Conservation (phyloP, 2,888 invertebrate species). For the Hipparchia semele region DNA sequence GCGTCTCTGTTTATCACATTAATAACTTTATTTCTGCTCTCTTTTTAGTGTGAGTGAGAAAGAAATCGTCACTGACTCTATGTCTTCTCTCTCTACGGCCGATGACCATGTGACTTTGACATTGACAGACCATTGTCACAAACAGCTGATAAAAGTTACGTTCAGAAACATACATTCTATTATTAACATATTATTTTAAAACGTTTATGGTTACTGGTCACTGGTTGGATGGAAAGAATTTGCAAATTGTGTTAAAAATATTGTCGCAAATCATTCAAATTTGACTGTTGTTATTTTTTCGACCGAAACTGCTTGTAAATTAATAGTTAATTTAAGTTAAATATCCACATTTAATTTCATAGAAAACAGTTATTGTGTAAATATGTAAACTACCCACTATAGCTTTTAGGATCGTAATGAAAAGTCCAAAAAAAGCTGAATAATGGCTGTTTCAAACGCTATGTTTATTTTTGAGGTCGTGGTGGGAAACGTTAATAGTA, state of each 20-base stretch:
- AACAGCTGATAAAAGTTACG: constrained; percentile 29
- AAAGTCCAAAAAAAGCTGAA: constrained; percentile 43
- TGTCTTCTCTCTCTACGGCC: too few species aligned
- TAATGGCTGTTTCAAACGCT: constrained; percentile 69
- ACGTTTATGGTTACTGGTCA: neutral
- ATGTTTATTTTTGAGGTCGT: constrained; percentile 78
- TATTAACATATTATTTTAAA: neutral
- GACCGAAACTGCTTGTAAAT: neutral
- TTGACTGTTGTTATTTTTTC: neutral
- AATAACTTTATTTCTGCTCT: too few species aligned
- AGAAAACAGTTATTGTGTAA: too few species aligned
- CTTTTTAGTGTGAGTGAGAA: too few species aligned
- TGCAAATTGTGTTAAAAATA: neutral
- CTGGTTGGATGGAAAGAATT: neutral
- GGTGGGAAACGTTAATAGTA: constrained; percentile 63
- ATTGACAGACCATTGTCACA: constrained; percentile 21
- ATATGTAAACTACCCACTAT: constrained; percentile 1
- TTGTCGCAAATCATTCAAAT: neutral
- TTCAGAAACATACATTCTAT: constrained; percentile 10
- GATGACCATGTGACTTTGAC: constrained; percentile 46
- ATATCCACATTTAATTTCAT: neutral
- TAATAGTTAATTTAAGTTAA: neutral
- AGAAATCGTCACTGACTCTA: too few species aligned
- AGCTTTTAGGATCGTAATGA: neutral
- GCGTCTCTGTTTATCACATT: too few species aligned